A percentile compares a stretch with the other conserved stretches of the same genome.
Evolutionary conservation across 1,140 invertebrate genomes (phyloP).

Genomic region (Helicoverpa armigera): DNA sequence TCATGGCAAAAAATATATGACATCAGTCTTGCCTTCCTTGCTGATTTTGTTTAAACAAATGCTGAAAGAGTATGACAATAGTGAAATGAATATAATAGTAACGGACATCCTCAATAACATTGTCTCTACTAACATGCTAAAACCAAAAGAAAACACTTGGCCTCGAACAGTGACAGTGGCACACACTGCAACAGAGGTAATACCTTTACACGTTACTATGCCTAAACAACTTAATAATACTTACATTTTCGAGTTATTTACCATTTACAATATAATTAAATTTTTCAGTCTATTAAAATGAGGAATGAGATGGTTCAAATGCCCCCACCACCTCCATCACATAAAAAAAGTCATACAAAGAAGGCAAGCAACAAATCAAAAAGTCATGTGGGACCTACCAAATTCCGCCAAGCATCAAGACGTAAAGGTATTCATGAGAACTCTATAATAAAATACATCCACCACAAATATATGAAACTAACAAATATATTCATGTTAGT

Average conservation of each 20-base stretch:
- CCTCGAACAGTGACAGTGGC: slow-evolving; percentile 56
- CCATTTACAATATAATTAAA: background rate
- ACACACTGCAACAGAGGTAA: slow-evolving; percentile 72
- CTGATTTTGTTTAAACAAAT: slow-evolving; percentile 68
- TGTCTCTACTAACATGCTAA: slow-evolving; percentile 61
- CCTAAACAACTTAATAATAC: background rate
- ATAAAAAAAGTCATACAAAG: slow-evolving; percentile 53
- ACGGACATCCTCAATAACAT: slow-evolving; percentile 74
- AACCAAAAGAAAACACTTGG: slow-evolving; percentile 50
- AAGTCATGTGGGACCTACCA: slow-evolving; percentile 56
- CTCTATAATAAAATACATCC: background rate
- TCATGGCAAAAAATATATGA: slow-evolving; percentile 65
- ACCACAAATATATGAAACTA: background rate
- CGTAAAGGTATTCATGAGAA: slow-evolving; percentile 57
- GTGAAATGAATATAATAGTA: slow-evolving; percentile 73
- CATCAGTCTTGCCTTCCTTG: slow-evolving; percentile 56
- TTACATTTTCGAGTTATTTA: background rate
- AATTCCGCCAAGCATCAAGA: slow-evolving; percentile 55
- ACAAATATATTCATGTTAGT: slow-evolving; percentile 42
- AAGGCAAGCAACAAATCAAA: slow-evolving; percentile 61
- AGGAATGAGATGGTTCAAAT: slow-evolving; percentile 66
- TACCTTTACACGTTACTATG: background rate
- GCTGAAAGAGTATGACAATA: slow-evolving; percentile 71
- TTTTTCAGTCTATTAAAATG: slow-evolving; percentile 63
- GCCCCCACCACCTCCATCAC: slow-evolving; percentile 36